phyloP scores from a whole-genome alignment of 2,797 vertebrate species.

The Myoxocephalus aenaeus region DNA sequence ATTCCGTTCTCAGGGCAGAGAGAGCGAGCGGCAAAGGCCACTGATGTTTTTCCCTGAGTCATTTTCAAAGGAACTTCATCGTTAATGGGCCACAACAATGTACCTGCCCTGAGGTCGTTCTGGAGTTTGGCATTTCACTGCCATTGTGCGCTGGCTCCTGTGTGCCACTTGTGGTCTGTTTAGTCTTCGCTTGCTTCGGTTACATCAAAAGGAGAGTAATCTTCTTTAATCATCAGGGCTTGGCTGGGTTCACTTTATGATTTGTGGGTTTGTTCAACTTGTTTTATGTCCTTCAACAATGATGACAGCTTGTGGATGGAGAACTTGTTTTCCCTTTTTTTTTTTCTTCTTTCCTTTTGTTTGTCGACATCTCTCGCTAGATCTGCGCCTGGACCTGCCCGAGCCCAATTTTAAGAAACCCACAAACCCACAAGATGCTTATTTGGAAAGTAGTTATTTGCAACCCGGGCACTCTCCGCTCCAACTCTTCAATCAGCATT shows the following conservation, averaged over 20 bases:
- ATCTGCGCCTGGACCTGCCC: conserved; percentile 39
- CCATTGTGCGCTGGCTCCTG: conserved; percentile 58
- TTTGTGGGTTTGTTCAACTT: conserved; percentile 43
- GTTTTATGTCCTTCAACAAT: conserved; percentile 43
- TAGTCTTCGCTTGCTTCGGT: conserved; percentile 62
- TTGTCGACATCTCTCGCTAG: conserved; percentile 23
- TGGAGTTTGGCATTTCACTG: conserved; percentile 64
- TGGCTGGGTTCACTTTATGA: conserved; percentile 38
- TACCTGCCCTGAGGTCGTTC: conserved; percentile 59
- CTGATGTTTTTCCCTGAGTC: conserved; percentile 47
- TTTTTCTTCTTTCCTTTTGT: background rate
- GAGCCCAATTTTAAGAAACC: conserved; percentile 39
- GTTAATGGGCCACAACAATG: conserved; percentile 65
- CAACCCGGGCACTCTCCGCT: background rate
- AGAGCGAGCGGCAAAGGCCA: conserved; percentile 41
- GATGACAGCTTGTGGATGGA: conserved; percentile 31
- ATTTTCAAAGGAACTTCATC: conserved; percentile 52
- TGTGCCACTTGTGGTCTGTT: conserved; percentile 57
- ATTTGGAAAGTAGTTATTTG: conserved; percentile 39
- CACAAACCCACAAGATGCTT: conserved; percentile 36
- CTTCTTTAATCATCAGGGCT: conserved; percentile 66
- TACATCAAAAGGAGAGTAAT: conserved; percentile 51
- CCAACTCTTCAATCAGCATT: conserved; percentile 13
- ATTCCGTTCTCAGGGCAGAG: conserved; percentile 34
- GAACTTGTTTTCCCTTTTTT: conserved; percentile 5